phyloP scores from a whole-genome alignment of 1,140 invertebrate species.

The Lordiphosa mommai region DNA sequence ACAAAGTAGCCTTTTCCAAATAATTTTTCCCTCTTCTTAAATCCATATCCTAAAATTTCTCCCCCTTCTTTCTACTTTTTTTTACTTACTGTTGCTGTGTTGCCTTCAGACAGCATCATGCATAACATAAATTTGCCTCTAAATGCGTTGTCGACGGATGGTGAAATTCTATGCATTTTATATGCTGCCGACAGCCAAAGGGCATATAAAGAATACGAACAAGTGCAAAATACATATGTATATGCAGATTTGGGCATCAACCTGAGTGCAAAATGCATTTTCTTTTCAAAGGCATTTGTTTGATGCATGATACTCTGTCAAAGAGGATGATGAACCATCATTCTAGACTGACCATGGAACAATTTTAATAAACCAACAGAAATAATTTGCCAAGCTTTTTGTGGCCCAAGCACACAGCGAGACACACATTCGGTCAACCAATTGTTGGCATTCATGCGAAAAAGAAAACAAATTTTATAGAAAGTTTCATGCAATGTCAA shows the following conservation, averaged over 20 bases:
- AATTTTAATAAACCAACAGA: too few relatives aligned
- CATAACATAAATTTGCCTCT: constrained; percentile 66
- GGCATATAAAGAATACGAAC: constrained; percentile 16
- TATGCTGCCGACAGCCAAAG: constrained; percentile 47
- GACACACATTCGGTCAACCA: too few relatives aligned
- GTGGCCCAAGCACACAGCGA: too few relatives aligned
- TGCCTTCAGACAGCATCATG: constrained; percentile 36
- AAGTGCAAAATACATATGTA: constrained; percentile 17
- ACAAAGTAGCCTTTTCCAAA: too few relatives aligned
- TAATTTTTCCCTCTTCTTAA: too few relatives aligned
- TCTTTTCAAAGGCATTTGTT: background rate
- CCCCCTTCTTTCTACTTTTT: background rate
- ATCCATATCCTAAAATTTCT: background rate
- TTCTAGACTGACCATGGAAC: too few relatives aligned
- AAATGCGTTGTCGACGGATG: constrained; percentile 61
- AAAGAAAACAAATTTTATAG: too few relatives aligned
- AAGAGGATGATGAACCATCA: too few relatives aligned
- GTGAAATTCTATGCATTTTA: constrained; percentile 72
- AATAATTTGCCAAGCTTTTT: too few relatives aligned
- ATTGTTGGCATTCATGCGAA: too few relatives aligned
- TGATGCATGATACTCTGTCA: background rate
- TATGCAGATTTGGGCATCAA: constrained; percentile 34
- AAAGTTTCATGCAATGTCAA: too few relatives aligned
- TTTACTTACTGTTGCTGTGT: constrained; percentile 16
- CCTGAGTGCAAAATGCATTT: constrained; percentile 1